Percentiles rank a stretch among this genome's conserved stretches.
phyloP scores from a whole-genome alignment of 2,888 invertebrate genomes.

The Heteromurus nitidus region DNA sequence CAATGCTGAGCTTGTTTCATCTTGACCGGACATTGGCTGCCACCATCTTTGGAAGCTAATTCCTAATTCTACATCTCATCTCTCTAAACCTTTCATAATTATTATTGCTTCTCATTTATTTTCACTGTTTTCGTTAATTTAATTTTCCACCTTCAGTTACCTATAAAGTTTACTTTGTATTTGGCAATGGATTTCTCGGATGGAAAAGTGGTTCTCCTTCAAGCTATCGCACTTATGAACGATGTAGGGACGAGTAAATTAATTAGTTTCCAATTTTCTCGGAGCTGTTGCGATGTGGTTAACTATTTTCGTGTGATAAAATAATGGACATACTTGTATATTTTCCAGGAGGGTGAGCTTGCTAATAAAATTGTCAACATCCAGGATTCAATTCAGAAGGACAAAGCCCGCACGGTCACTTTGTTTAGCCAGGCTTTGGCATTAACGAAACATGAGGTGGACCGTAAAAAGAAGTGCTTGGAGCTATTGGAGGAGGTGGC shows the following conservation, averaged over 20 bases:
- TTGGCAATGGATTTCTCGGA: slow-evolving; percentile 49
- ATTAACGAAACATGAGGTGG: slow-evolving; percentile 26
- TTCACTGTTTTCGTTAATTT: no score
- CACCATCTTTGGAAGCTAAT: no score
- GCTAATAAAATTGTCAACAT: slow-evolving; percentile 21
- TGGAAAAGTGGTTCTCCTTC: slow-evolving; percentile 44
- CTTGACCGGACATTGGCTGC: no score
- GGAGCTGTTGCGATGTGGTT: not conserved
- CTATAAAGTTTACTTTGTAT: no score
- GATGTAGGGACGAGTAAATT: slow-evolving; percentile 37
- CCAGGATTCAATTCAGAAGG: slow-evolving; percentile 28
- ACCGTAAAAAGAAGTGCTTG: slow-evolving; percentile 41
- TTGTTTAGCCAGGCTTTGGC: slow-evolving; percentile 41
- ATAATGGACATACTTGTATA: not conserved
- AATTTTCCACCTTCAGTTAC: no score
- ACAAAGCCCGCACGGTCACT: slow-evolving; percentile 31
- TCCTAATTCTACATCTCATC: no score
- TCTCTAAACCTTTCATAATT: no score
- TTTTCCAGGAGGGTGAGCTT: slow-evolving; percentile 11
- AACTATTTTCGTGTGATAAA: not conserved
- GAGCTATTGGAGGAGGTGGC: slow-evolving; percentile 44
- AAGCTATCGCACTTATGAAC: slow-evolving; percentile 45
- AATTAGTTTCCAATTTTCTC: no score
- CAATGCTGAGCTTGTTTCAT: no score
- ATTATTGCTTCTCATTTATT: no score